These are phyloP conservation scores for Lymantria monacha DNA, from an alignment of 2,888 invertebrate genomes.

Conservation along the genomic window DNA sequence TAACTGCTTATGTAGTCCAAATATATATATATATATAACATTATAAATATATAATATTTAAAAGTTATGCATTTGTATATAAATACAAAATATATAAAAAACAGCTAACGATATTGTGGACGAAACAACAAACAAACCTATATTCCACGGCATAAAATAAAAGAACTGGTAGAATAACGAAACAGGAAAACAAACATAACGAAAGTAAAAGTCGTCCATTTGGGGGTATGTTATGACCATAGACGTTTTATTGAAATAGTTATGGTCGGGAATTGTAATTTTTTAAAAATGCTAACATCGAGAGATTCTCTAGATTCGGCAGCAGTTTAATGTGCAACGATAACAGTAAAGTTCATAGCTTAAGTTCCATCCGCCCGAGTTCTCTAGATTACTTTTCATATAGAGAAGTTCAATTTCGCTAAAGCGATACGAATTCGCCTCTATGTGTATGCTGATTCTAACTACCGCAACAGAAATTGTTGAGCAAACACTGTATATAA, in stretches of 20 bases:
- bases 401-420: constrained; percentile 67
- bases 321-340: constrained; percentile 70
- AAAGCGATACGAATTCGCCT: constrained; percentile 64
- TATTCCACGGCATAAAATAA: constrained; percentile 46
- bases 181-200: constrained; percentile 61
- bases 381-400: constrained; percentile 70
- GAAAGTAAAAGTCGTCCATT: constrained; percentile 74
- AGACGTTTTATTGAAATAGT: constrained; percentile 78
- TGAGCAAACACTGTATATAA: no score
- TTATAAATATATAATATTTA: no score
- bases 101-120: constrained; percentile 6
- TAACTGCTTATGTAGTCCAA: not conserved
- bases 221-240: constrained; percentile 58
- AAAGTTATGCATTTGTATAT: no score
- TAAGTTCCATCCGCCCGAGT: constrained; percentile 66
- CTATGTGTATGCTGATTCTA: constrained; percentile 44
- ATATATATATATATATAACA: not conserved
- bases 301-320: constrained; percentile 61
- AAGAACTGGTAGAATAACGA: constrained; percentile 48
- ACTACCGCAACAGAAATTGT: constrained; percentile 29
- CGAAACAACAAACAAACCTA: constrained; percentile 47
- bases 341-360: constrained; percentile 79
- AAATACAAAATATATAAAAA: no score
- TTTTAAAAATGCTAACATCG: constrained; percentile 71
- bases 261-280: constrained; percentile 67